phyloP scores from a whole-genome alignment of 2,888 invertebrate genomes.

The Mimas tiliae region DNA sequence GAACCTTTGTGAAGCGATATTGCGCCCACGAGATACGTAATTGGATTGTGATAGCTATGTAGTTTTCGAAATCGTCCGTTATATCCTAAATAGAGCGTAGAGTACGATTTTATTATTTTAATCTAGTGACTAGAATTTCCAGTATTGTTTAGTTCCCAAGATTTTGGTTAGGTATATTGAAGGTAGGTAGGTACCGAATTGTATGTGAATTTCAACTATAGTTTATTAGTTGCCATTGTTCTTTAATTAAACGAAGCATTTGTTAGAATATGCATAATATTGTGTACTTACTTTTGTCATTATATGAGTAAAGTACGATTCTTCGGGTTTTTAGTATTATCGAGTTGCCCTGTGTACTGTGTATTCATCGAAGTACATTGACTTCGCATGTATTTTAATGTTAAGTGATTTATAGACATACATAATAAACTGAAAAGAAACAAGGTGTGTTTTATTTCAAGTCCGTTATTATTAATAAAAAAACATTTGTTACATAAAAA shows the following conservation, averaged over 20 bases:
- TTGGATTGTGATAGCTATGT: slow-evolving; percentile 15
- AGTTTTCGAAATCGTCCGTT: slow-evolving; percentile 20
- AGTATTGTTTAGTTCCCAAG: slow-evolving; percentile 4
- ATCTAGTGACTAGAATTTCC: neutral
- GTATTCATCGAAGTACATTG: neutral
- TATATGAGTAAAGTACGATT: no score
- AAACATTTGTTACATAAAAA: slow-evolving; percentile 46
- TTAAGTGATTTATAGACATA: neutral
- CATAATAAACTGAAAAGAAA: slow-evolving; percentile 11
- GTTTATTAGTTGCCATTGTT: no score
- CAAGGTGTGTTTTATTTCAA: slow-evolving; percentile 11
- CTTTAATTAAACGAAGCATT: no score
- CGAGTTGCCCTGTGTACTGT: neutral
- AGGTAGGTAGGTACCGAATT: no score
- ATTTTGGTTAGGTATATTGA: no score
- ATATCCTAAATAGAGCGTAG: neutral
- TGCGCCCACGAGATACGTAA: slow-evolving; percentile 16
- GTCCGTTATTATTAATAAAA: neutral
- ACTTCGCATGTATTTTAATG: neutral
- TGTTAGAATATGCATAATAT: no score
- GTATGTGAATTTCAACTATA: no score
- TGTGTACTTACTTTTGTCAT: no score
- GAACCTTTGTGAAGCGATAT: neutral
- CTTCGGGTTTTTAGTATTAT: neutral
- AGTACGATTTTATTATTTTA: neutral